phyloP scores from a whole-genome alignment of 2,888 invertebrate species.

The Oxyscelio sp. region DNA sequence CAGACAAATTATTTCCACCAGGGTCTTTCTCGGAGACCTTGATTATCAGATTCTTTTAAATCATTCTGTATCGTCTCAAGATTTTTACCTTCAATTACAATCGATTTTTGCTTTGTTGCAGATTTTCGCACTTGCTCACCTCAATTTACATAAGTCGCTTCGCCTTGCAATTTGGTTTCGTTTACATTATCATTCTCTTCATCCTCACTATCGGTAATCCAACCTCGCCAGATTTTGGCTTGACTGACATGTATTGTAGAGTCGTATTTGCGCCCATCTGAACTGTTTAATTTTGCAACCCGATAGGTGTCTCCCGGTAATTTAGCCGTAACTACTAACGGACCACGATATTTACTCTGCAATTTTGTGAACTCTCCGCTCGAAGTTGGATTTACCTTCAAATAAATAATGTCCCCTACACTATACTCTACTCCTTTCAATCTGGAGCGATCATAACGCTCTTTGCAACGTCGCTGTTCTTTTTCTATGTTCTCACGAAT shows the following conservation, averaged over 20 bases:
- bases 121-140: no score
- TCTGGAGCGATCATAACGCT: conserved; percentile 26
- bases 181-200: background rate
- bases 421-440: conserved; percentile 37
- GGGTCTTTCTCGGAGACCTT: no score
- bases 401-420: conserved; percentile 34
- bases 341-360: background rate
- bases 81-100: no score
- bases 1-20: no score
- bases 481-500: conserved; percentile 15
- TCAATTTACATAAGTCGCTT: no score
- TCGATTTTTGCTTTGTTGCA: no score
- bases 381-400: conserved; percentile 19
- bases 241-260: background rate
- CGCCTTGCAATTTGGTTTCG: no score
- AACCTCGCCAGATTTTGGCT: background rate
- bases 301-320: conserved; percentile 26
- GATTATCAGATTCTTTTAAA: no score
- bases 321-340: background rate
- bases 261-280: background rate
- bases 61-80: no score
- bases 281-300: background rate
- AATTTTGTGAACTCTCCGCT: background rate
- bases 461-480: conserved; percentile 44
- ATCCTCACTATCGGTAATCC: background rate